Evolutionary conservation across 2,888 invertebrate genomes (phyloP).

Genomic region (Eupithecia inturbata): DNA sequence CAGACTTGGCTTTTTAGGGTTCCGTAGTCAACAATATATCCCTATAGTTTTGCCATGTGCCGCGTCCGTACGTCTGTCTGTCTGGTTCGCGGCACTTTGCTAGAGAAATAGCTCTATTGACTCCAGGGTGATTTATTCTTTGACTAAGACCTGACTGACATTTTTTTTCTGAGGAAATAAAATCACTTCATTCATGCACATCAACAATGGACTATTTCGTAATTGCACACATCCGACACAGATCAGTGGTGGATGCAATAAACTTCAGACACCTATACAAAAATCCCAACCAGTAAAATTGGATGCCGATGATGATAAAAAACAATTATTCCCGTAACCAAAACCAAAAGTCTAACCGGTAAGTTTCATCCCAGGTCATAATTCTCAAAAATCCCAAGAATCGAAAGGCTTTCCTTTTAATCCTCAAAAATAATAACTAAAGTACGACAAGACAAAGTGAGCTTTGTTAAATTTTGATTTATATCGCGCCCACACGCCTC

Average conservation of each 20-base stretch:
- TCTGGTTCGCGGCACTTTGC: too few relatives aligned
- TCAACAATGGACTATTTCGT: too few relatives aligned
- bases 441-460: conserved; percentile 41
- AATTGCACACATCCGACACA: too few relatives aligned
- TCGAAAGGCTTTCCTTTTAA: conserved; percentile 18
- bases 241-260: neutral
- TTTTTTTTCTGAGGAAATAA: neutral
- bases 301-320: neutral
- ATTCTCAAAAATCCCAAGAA: conserved; percentile 19
- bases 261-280: neutral
- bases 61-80: too few relatives aligned
- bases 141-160: neutral
- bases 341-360: neutral
- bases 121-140: neutral
- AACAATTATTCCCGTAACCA: neutral
- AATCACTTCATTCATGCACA: neutral
- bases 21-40: neutral
- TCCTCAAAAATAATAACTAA: conserved; percentile 35
- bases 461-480: conserved; percentile 48
- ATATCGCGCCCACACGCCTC: conserved; percentile 51
- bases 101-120: neutral
- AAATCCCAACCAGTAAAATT: neutral
- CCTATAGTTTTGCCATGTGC: too few relatives aligned
- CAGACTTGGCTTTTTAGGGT: neutral
- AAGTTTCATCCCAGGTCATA: conserved; percentile 3